Percentiles rank a stretch among this genome's conserved stretches.
Conservation (phyloP, 1,140 invertebrate genomes). For the Bombus confusus region DNA sequence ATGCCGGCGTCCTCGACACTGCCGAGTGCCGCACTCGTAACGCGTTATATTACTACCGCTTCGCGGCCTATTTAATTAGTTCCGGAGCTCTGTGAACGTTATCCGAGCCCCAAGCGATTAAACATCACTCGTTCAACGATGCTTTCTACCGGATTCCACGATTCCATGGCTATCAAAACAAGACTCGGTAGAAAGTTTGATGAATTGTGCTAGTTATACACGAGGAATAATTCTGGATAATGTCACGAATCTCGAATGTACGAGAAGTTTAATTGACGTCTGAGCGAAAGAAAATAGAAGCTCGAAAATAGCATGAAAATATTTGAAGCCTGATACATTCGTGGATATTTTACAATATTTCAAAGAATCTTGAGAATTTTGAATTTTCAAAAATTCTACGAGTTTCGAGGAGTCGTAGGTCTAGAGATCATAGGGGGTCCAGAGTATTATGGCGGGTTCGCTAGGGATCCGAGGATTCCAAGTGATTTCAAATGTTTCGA, state of each 20-base stretch:
- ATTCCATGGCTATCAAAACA: neutral
- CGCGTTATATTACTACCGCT: constrained; percentile 51
- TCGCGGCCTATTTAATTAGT: constrained; percentile 62
- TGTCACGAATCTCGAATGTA: neutral
- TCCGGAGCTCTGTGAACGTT: constrained; percentile 37
- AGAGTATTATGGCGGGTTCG: neutral
- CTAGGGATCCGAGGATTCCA: neutral
- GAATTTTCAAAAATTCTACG: neutral
- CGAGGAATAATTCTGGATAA: neutral
- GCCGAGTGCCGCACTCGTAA: constrained; percentile 29
- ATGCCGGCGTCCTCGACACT: constrained; percentile 10
- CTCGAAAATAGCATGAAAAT: neutral
- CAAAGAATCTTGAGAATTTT: neutral
- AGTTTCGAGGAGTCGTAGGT: neutral
- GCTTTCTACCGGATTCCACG: neutral
- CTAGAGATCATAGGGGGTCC: neutral
- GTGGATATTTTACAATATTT: neutral
- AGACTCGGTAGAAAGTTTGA: too few relatives aligned
- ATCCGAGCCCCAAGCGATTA: constrained; percentile 17
- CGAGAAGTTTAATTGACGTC: neutral
- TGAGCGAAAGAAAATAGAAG: neutral
- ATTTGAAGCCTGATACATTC: neutral
- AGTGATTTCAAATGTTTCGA: neutral
- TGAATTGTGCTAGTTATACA: too few relatives aligned
- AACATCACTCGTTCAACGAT: neutral